A percentile compares a stretch with the other conserved stretches of the same genome.
Conservation (phyloP, 2,113 vertebrate genomes). For the Daphoenositta chrysoptera region DNA sequence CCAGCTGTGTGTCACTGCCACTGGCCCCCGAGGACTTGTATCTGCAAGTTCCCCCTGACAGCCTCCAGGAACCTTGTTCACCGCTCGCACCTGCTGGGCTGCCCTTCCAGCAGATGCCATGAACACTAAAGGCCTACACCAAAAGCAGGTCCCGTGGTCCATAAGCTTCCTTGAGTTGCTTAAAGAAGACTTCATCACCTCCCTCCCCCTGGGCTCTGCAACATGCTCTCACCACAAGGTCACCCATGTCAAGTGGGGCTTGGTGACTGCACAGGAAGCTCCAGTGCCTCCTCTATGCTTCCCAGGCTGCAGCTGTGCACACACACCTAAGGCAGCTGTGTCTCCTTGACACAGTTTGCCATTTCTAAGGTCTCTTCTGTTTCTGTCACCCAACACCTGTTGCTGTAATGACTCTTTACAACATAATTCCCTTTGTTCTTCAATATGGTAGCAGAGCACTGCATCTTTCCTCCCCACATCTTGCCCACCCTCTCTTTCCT, state of each 20-base stretch:
- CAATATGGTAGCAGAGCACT: background rate
- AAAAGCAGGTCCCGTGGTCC: background rate
- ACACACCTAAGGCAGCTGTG: background rate
- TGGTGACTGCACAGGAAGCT: background rate
- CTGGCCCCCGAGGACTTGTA: background rate
- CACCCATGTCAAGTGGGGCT: background rate
- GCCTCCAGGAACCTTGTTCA: background rate
- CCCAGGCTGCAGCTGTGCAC: background rate
- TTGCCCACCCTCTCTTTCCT: background rate
- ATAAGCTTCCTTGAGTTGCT: background rate
- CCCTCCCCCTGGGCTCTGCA: background rate
- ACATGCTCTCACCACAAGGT: background rate
- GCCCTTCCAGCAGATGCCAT: background rate
- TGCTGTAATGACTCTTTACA: background rate
- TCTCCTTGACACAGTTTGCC: background rate
- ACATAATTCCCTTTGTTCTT: background rate
- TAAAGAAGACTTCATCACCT: background rate
- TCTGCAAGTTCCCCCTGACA: background rate
- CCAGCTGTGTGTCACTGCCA: rapidly evolving
- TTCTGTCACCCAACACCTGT: background rate
- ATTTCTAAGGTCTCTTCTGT: background rate
- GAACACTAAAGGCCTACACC: rapidly evolving
- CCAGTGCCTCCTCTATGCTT: background rate
- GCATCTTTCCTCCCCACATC: background rate
- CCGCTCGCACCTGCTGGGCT: background rate